Conservation (phyloP, 1,140 invertebrate species). For the Homarus americanus region DNA sequence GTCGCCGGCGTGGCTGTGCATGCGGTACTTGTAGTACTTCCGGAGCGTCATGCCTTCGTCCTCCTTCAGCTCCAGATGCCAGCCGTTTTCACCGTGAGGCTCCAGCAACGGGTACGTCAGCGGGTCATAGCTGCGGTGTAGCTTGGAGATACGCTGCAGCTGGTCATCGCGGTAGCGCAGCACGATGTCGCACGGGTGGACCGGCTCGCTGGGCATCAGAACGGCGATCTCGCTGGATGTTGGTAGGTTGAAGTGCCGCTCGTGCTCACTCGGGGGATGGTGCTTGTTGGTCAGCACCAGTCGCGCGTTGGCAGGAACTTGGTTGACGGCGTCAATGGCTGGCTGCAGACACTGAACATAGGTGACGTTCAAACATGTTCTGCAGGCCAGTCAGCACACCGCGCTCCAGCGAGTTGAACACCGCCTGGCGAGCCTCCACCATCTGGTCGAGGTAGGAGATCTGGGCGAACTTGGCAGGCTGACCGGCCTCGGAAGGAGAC, state of each 20-base stretch:
- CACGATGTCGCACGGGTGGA: constrained; percentile 78
- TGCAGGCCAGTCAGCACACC: background rate
- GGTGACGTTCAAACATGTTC: constrained; percentile 73
- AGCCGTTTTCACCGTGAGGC: constrained; percentile 79
- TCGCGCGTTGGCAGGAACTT: constrained; percentile 76
- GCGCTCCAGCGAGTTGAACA: background rate
- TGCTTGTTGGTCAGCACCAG: constrained; percentile 77
- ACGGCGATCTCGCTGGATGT: constrained; percentile 78
- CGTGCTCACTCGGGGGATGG: constrained; percentile 77
- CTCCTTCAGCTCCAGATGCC: constrained; percentile 18
- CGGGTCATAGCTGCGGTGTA: constrained; percentile 79
- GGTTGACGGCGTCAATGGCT: constrained; percentile 76
- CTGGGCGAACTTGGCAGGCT: background rate
- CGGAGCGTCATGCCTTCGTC: background rate
- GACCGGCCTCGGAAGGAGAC: background rate
- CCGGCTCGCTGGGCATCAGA: constrained; percentile 75
- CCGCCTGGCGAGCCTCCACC: constrained; percentile 5
- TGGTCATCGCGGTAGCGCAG: constrained; percentile 40
- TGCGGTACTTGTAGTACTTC: constrained; percentile 37
- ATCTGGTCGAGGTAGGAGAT: background rate
- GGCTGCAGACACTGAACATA: constrained; percentile 77
- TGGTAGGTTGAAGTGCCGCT: constrained; percentile 78
- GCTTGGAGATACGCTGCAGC: constrained; percentile 78
- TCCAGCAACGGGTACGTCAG: constrained; percentile 80
- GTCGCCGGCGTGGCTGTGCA: constrained; percentile 33